Evolutionary conservation across 2,113 vertebrate species (phyloP).

Genomic region (Leptosomus discolor): DNA sequence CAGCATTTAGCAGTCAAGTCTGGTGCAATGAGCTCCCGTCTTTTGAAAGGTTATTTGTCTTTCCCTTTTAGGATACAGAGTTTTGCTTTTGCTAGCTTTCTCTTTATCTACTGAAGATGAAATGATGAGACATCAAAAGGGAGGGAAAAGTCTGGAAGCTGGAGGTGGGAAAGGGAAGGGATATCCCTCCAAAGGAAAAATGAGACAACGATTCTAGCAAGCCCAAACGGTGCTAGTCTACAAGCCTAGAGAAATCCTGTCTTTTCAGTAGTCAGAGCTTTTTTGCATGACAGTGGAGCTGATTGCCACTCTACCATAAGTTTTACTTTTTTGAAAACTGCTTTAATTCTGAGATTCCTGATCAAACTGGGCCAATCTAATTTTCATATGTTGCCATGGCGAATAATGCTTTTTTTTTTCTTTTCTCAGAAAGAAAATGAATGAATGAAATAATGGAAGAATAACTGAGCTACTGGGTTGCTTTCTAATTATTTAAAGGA

Average conservation of each 20-base stretch:
- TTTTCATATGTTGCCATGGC: neutral
- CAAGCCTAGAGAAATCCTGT: neutral
- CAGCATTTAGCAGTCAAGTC: accelerated
- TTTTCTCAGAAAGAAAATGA: constrained; percentile 10
- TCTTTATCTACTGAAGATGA: neutral
- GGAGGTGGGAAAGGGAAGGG: neutral
- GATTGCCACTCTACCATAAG: neutral
- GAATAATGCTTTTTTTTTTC: constrained; percentile 12
- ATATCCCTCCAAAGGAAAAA: neutral
- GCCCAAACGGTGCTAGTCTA: neutral
- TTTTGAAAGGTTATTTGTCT: neutral
- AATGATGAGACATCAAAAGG: neutral
- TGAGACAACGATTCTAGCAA: neutral
- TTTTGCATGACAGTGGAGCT: neutral
- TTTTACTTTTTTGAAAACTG: neutral
- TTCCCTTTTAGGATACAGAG: neutral
- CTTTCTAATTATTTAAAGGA: neutral
- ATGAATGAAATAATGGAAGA: constrained; percentile 6
- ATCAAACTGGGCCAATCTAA: neutral
- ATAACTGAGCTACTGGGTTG: neutral
- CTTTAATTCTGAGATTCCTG: constrained; percentile 6
- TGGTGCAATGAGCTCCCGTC: neutral
- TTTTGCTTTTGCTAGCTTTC: neutral
- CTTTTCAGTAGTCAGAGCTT: neutral
- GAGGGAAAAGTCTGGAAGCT: neutral